These are phyloP conservation scores for Plecotus auritus DNA, from an alignment of 2,113 vertebrate genomes.

Conservation along the genomic window DNA sequence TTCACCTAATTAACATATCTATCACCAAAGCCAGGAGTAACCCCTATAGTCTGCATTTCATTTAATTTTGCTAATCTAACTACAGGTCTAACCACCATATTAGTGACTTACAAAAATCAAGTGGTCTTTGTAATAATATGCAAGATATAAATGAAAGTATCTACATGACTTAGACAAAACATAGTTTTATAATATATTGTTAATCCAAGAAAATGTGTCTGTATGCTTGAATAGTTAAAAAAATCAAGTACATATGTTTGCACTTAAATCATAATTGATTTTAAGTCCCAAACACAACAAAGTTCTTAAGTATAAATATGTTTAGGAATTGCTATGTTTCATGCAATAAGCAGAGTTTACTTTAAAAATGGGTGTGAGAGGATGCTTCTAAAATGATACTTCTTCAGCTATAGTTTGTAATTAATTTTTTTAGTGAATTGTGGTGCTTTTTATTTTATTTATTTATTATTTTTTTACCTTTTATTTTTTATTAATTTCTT, in stretches of 20 bases:
- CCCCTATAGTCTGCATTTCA: background rate
- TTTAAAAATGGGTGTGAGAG: background rate
- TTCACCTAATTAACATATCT: background rate
- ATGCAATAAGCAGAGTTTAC: background rate
- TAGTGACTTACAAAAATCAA: background rate
- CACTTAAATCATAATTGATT: background rate
- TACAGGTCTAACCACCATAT: background rate
- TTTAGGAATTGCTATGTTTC: background rate
- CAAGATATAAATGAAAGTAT: background rate
- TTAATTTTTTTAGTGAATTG: background rate
- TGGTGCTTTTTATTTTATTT: background rate
- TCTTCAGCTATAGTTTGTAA: background rate
- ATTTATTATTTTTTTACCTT: no score
- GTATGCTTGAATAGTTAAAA: background rate
- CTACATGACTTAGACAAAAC: background rate
- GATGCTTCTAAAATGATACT: background rate
- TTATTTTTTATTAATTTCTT: no score
- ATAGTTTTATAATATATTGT: background rate
- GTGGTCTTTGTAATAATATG: background rate
- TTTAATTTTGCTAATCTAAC: background rate
- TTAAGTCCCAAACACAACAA: background rate
- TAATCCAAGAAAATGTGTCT: background rate
- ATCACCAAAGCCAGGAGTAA: background rate
- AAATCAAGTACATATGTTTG: background rate
- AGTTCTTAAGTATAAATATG: background rate